Percentiles rank a stretch among this genome's conserved stretches.
phyloP scores from a whole-genome alignment of 1,140 invertebrate genomes.

The Ooceraea biroi region DNA sequence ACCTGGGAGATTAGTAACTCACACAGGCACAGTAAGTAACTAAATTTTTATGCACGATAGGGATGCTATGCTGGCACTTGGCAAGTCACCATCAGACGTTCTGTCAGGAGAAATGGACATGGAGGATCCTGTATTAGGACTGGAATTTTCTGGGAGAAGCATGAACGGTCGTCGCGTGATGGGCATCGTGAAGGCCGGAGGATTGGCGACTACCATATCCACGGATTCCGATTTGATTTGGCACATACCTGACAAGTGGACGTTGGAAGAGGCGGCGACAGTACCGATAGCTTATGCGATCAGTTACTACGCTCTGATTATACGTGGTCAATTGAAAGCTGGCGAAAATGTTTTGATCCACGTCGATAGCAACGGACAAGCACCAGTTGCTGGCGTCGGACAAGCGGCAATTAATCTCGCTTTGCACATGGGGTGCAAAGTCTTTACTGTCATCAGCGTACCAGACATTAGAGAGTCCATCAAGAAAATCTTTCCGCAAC shows the following conservation, averaged over 20 bases:
- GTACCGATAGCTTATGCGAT: constrained; percentile 98
- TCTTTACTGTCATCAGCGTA: constrained; percentile 96
- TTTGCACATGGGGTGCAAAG: constrained; percentile 92
- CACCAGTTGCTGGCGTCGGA: too few relatives aligned
- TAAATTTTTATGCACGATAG: constrained; percentile 82
- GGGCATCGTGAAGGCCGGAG: constrained; percentile 96
- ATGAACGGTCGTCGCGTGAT: constrained; percentile 93
- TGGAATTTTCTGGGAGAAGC: constrained; percentile 96
- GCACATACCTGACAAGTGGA: constrained; percentile 96
- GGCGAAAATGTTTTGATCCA: constrained; percentile 97
- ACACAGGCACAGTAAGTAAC: too few relatives aligned
- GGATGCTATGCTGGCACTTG: constrained; percentile 98
- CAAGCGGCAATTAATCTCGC: constrained; percentile 98
- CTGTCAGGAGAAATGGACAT: constrained; percentile 94
- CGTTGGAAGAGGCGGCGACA: constrained; percentile 96
- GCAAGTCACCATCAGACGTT: constrained; percentile 97
- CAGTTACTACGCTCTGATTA: constrained; percentile 95
- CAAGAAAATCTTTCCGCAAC: constrained; percentile 94
- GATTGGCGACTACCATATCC: constrained; percentile 95
- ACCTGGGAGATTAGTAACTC: too few relatives aligned
- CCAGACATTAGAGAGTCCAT: constrained; percentile 95
- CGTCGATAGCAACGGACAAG: constrained; percentile 94
- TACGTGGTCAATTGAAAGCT: constrained; percentile 93
- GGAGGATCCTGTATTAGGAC: constrained; percentile 96
- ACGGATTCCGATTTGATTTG: constrained; percentile 95